phyloP scores from a whole-genome alignment of 2,888 invertebrate species.

The Aleiodes testaceus region DNA sequence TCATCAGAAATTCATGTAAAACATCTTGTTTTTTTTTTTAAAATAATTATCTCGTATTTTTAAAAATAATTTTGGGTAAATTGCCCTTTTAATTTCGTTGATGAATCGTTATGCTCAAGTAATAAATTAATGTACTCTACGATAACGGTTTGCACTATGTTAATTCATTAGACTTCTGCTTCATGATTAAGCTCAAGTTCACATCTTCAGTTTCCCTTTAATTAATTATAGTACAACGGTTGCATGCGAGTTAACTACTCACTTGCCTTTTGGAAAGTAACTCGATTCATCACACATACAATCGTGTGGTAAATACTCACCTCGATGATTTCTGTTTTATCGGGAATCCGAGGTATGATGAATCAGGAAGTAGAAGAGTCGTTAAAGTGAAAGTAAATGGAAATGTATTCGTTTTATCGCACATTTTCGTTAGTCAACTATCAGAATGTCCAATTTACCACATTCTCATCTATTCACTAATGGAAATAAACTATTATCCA shows the following conservation, averaged over 20 bases:
- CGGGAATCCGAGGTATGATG: neutral
- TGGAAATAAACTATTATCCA: too few species aligned
- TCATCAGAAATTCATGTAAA: too few species aligned
- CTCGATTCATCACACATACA: neutral
- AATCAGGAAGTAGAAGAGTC: neutral
- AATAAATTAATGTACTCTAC: conserved; percentile 44
- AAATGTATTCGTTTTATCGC: too few species aligned
- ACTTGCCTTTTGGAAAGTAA: conserved; percentile 9
- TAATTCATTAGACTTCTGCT: conserved; percentile 51
- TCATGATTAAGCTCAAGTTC: conserved; percentile 42
- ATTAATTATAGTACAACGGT: conserved; percentile 16
- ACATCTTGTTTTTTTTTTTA: too few species aligned
- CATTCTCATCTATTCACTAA: too few species aligned
- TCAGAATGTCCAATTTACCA: too few species aligned
- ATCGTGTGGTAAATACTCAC: neutral
- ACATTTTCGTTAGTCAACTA: too few species aligned
- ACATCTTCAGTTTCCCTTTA: conserved; percentile 12
- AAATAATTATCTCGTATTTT: too few species aligned
- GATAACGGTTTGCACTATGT: conserved; percentile 38
- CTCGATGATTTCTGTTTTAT: neutral
- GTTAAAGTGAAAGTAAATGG: neutral
- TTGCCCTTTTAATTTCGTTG: too few species aligned
- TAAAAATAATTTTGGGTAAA: too few species aligned
- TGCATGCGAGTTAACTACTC: conserved; percentile 20
- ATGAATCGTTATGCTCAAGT: conserved; percentile 48